Percentiles rank a stretch among this genome's conserved stretches.
Evolutionary conservation across 2,113 vertebrate genomes (phyloP).

Genomic region (Callocephalon fimbriatum): DNA sequence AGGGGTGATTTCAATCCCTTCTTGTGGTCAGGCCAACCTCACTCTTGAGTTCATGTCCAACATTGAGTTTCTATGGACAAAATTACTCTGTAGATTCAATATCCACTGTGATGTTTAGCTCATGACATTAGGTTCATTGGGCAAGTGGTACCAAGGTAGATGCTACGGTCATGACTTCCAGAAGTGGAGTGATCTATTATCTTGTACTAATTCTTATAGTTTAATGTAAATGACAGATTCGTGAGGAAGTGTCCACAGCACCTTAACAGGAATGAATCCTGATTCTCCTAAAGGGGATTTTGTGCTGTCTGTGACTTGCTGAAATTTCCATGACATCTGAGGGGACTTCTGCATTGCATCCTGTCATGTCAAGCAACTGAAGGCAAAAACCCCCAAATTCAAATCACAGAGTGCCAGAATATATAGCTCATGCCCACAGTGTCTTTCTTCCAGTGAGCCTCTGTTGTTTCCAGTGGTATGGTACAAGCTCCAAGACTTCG

Average conservation of each 20-base stretch:
- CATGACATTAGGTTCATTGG: background rate
- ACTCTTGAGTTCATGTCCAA: background rate
- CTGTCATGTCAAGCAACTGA: background rate
- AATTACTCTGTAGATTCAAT: background rate
- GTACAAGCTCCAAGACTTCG: background rate
- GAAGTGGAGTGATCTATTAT: background rate
- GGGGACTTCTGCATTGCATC: background rate
- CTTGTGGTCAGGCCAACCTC: rapidly evolving
- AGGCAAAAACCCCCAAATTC: rapidly evolving
- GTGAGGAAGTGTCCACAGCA: background rate
- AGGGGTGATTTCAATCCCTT: background rate
- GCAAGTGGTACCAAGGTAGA: background rate
- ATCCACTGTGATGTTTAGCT: background rate
- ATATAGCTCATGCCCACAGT: background rate
- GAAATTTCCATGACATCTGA: background rate
- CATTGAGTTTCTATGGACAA: background rate
- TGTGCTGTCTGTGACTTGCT: background rate
- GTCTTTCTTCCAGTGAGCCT: no score
- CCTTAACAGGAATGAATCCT: background rate
- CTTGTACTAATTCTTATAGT: background rate
- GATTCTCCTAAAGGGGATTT: background rate
- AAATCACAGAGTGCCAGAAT: background rate
- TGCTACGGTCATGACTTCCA: background rate
- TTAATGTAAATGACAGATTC: background rate
- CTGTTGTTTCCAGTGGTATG: background rate